phyloP scores from a whole-genome alignment of 2,888 invertebrate species.

The Strigamia crassipes region DNA sequence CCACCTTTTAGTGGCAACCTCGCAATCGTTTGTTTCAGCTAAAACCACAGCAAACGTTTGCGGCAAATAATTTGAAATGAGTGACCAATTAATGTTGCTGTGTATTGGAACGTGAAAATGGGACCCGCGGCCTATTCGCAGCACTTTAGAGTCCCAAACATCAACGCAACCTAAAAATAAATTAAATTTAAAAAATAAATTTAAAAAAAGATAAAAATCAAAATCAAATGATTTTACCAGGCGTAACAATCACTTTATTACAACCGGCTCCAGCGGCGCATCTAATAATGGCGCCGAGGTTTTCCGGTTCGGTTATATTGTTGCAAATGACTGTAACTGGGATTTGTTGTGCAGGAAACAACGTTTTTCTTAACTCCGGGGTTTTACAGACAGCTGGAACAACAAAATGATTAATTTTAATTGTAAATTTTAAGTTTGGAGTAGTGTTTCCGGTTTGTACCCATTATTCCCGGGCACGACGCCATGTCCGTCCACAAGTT shows the following conservation, averaged over 20 bases:
- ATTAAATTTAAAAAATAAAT: background rate
- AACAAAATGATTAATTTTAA: background rate
- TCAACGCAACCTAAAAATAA: constrained; percentile 76
- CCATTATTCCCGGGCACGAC: constrained; percentile 82
- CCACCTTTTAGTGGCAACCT: background rate
- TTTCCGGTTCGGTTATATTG: constrained; percentile 85
- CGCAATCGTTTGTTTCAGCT: constrained; percentile 49
- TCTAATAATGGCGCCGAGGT: constrained; percentile 84
- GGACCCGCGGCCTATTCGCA: constrained; percentile 81
- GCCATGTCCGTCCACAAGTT: constrained; percentile 80
- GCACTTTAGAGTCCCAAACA: constrained; percentile 85
- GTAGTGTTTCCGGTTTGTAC: constrained; percentile 57
- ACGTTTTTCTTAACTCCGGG: constrained; percentile 49
- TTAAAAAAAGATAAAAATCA: background rate
- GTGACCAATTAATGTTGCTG: constrained; percentile 69
- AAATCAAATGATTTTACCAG: constrained; percentile 67
- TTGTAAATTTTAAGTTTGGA: background rate
- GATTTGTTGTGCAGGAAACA: constrained; percentile 51
- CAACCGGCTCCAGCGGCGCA: constrained; percentile 79
- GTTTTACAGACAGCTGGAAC: background rate
- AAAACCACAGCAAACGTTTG: constrained; percentile 63
- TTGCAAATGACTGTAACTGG: constrained; percentile 87
- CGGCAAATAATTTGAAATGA: constrained; percentile 64
- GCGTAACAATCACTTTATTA: constrained; percentile 72
- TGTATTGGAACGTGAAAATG: constrained; percentile 78